Evolutionary conservation across 2,888 invertebrate species (phyloP).

Genomic region (Pristionchus japonicus): DNA sequence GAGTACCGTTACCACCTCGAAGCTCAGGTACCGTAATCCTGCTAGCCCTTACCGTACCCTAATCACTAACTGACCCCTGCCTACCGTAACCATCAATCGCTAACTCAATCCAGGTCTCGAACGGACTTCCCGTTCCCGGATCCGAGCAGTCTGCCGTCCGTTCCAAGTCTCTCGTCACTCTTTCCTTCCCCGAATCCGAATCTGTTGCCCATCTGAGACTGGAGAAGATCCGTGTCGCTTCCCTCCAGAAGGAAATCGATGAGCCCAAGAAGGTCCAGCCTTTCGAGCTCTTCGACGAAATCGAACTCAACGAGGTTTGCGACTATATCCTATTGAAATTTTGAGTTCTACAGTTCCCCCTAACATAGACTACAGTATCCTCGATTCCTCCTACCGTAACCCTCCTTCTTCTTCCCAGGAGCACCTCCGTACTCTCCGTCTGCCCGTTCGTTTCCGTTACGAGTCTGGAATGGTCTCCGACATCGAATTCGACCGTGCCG

Average conservation of each 20-base stretch:
- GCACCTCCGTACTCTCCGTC: constrained; percentile 11
- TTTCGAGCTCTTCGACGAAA: constrained; percentile 43
- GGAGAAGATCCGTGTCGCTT: constrained; percentile 44
- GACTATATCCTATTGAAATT: too few species aligned
- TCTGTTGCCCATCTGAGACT: constrained; percentile 30
- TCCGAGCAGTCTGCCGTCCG: constrained; percentile 63
- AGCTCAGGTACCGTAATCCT: constrained; percentile 36
- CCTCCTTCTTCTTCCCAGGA: background rate
- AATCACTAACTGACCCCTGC: too few species aligned
- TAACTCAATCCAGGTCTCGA: constrained; percentile 54
- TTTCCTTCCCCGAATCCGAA: constrained; percentile 46
- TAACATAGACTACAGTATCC: too few species aligned
- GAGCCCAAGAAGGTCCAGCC: constrained; percentile 45
- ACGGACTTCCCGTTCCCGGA: constrained; percentile 64
- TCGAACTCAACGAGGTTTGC: constrained; percentile 43
- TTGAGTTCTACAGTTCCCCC: too few species aligned
- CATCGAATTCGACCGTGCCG: constrained; percentile 62
- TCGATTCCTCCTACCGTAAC: background rate
- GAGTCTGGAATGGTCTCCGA: constrained; percentile 59
- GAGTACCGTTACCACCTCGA: constrained; percentile 44
- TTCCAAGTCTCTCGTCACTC: constrained; percentile 60
- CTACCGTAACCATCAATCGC: background rate
- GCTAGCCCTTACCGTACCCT: too few species aligned
- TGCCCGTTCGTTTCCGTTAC: constrained; percentile 53
- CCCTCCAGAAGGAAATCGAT: constrained; percentile 20